Conservation (phyloP, 2,888 invertebrate genomes). For the Cataglyphis altisquamis region DNA sequence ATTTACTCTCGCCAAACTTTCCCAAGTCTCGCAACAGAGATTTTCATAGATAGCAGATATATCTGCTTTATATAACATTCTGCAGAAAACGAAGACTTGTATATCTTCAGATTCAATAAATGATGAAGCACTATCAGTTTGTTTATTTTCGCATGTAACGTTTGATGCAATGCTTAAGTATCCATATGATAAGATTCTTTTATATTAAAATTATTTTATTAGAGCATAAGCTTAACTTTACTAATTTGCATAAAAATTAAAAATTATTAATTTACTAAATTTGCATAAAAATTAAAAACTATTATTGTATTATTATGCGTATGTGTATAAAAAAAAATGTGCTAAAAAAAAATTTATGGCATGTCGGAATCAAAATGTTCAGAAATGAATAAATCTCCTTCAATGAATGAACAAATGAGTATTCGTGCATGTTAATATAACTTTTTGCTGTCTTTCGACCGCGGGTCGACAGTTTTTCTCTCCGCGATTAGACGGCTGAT, state of each 20-base stretch:
- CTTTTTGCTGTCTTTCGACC: neutral
- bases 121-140: conserved; percentile 25
- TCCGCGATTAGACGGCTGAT: conserved; percentile 66
- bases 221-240: neutral
- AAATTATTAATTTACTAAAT: neutral
- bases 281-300: neutral
- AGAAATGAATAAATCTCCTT: neutral
- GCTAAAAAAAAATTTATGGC: neutral
- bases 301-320: neutral
- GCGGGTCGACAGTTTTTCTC: conserved; percentile 16
- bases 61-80: conserved; percentile 39
- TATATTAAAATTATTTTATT: neutral
- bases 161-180: conserved; percentile 7
- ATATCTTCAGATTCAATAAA: conserved; percentile 41
- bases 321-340: neutral
- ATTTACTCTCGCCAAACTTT: conserved; percentile 27
- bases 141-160: neutral
- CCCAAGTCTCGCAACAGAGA: conserved; percentile 29
- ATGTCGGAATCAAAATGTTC: neutral
- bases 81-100: conserved; percentile 46
- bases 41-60: conserved; percentile 37
- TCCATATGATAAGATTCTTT: neutral
- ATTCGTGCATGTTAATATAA: conserved; percentile 1
- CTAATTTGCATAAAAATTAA: neutral
- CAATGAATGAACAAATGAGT: neutral